phyloP scores from a whole-genome alignment of 2,797 vertebrate genomes.

The Nannoperca obscura region DNA sequence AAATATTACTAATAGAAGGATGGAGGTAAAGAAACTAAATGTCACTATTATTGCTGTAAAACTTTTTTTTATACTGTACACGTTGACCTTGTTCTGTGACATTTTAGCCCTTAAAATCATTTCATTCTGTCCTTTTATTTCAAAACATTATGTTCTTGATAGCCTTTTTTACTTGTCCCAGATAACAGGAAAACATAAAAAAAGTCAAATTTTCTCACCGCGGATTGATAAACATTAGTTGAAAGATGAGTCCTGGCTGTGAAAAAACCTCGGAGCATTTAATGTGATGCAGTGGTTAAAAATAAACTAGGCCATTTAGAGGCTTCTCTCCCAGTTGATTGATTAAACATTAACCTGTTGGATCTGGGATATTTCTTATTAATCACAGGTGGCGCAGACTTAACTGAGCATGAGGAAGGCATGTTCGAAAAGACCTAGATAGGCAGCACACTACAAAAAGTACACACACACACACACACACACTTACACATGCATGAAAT shows the following conservation, averaged over 20 bases:
- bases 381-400: conserved; percentile 81
- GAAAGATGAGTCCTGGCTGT: conserved; percentile 65
- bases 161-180: conserved; percentile 4
- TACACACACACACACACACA: conserved; percentile 19
- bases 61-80: neutral
- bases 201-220: conserved; percentile 48
- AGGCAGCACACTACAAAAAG: neutral
- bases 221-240: conserved; percentile 64
- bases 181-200: neutral
- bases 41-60: neutral
- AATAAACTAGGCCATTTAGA: conserved; percentile 77
- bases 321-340: conserved; percentile 72
- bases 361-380: conserved; percentile 84
- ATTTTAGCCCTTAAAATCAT: neutral
- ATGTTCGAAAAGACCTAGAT: conserved; percentile 29
- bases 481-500: conserved; percentile 44
- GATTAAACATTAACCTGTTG: conserved; percentile 85
- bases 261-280: conserved; percentile 61
- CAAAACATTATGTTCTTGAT: conserved; percentile 32
- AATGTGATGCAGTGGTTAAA: conserved; percentile 76
- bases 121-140: conserved; percentile 21
- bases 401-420: conserved; percentile 70
- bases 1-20: conserved; percentile 24
- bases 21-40: conserved; percentile 10
- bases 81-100: conserved; percentile 22